phyloP scores from a whole-genome alignment of 2,113 vertebrate species.

The Mustela lutreola region DNA sequence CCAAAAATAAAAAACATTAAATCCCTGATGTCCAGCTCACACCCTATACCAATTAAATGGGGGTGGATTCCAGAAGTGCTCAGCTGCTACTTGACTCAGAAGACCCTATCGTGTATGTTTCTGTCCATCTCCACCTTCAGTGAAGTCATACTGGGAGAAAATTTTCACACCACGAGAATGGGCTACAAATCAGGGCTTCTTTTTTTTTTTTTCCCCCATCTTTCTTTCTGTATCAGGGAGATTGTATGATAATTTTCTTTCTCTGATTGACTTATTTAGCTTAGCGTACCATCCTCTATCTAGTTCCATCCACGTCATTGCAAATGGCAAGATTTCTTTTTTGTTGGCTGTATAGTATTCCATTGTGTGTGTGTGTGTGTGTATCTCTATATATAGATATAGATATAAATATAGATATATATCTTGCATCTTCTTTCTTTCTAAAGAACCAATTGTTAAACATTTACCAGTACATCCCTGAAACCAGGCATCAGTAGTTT shows the following conservation, averaged over 20 bases:
- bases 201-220: neutral
- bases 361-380: too few relatives aligned
- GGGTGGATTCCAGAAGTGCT: neutral
- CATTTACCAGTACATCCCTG: neutral
- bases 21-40: neutral
- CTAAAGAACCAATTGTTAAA: neutral
- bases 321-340: too few relatives aligned
- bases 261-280: too few relatives aligned
- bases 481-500: neutral
- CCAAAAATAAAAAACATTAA: too few relatives aligned
- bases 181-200: neutral
- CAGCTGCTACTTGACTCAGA: neutral
- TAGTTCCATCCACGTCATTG: too few relatives aligned
- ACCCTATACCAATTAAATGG: neutral
- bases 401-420: too few relatives aligned
- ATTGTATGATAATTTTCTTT: too few relatives aligned
- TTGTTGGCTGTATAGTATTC: too few relatives aligned
- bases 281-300: too few relatives aligned
- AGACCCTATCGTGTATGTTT: neutral
- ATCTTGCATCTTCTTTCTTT: neutral
- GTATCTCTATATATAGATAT: too few relatives aligned
- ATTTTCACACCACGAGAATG: neutral
- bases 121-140: neutral
- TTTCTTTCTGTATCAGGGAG: neutral
- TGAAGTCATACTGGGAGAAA: neutral